Evolutionary conservation across 2,888 invertebrate species (phyloP), one percentile per base, ranked within the genome.

Genomic region (Lumbricus terrestris): DNA sequence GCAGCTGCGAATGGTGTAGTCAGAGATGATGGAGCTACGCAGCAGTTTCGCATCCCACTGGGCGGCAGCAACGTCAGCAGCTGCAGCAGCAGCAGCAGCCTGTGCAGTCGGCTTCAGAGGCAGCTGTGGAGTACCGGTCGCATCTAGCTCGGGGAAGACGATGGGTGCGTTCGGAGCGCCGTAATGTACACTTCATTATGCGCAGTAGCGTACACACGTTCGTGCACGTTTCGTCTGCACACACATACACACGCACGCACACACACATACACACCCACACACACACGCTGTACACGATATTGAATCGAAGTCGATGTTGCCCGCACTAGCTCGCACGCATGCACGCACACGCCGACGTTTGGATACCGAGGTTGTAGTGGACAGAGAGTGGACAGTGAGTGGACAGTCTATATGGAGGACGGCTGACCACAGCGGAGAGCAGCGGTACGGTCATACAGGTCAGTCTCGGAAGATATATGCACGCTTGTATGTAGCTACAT

Each of bases 281-380:
- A n/a, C 69, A 69, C 69, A 69, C 69, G 69, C 69, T 69, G 69
- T 69, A n/a, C 69, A 69, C 69, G 8, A 69, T 69, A 69, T 69
- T 69, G 69, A 69, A 69, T n/a, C 6, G 69, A 11, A n/a, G 29
- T 29, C 69, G 5, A 11, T 13, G 5, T n/a, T 69, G 69, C 69
- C n/a, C n/a, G 47, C 82, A 34, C 69, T 35, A 35, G n/a, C n/a
- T n/a, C n/a, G n/a, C n/a, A n/a, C n/a, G 69, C 89, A 47, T 35
- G 37, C 89, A 33, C 89, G 69, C 89, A 89, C 89, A 89, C 37
- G 69, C 69, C 69, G 38, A 89, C 82, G 83, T 83, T 82, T 38
- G 83, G 34, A 89, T 83, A 82, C 89, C 82, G 40, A 47, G 89
- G 29, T 47, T 23, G 82, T 38, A 82, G 82, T 47, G 82, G 82